Evolutionary conservation across 2,888 invertebrate genomes (phyloP), one percentile per base, ranked within the genome.

Genomic region (Leptopilina syphax): DNA sequence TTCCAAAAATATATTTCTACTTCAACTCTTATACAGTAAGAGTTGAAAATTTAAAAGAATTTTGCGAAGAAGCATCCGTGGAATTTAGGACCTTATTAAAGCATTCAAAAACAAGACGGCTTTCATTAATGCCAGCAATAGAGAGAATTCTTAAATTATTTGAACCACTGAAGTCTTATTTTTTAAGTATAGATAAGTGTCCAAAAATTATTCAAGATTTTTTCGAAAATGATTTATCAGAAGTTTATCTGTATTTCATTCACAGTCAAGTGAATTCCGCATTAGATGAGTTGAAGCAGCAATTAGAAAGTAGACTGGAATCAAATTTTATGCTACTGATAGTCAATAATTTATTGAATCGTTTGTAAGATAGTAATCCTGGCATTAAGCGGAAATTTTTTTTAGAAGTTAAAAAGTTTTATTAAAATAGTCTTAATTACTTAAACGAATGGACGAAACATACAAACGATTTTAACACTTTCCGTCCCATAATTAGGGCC

Each of bases 11-110:
- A 68, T 90, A 88, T 83, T 84, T 83, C 54, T 85, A 89, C 86
- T 91, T 91, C 81, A 83, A 87, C 77, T 89, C 87, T 76, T 91
- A 87, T 80, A 91, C 89, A 27, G 88, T 90, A 34, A 80, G 89
- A 68, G 88, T 87, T 41, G 86, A 84, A 79, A 77, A 70, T 68
- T 78, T 91, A 27, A 90, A 90, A 86, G 82, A 86, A 79, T 89
- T 91, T 84, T 90, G 89, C 82, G 85, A 88, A 63, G 83, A 79
- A 77, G 87, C 85, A 77, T 85, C 86, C 44, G 83, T 86, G 24
- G 85, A 88, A 76, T 89, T 88, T 81, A 83, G 83, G 82, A 85
- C 83, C 77, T 60, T 89, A 34, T 73, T 88, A 34, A 80, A 83
- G 24, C 83, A 88, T 79, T 84, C 84, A 67, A 87, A 85, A 76